Conservation (phyloP, 1,140 invertebrate species). For the Neoseiulus cucumeris region DNA sequence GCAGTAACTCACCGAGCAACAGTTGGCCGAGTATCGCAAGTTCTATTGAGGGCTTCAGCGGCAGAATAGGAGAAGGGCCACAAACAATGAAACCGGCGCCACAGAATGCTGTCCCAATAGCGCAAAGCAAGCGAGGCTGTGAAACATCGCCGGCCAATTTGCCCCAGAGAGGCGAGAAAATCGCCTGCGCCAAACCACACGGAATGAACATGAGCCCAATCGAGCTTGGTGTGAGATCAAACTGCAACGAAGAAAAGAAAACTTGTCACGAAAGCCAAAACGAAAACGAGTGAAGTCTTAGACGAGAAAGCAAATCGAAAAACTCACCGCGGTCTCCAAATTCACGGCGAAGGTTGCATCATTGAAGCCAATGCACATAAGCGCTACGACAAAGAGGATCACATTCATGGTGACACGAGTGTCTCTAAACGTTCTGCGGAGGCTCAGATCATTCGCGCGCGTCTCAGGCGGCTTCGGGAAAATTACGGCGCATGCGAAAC, state of each 20-base stretch:
- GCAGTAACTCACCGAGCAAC: not conserved
- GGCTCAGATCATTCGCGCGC: not conserved
- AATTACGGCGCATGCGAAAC: not conserved
- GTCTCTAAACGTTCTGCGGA: not conserved
- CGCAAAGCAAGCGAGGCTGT: not conserved
- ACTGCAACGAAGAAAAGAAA: not conserved
- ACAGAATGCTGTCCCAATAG: not conserved
- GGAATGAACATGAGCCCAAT: constrained; percentile 4
- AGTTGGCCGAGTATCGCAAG: not conserved
- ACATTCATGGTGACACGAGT: not conserved
- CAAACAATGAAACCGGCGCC: not conserved
- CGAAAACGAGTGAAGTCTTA: too few species aligned
- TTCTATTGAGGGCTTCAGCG: not conserved
- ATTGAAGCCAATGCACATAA: constrained; percentile 3
- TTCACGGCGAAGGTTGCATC: not conserved
- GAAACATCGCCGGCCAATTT: not conserved
- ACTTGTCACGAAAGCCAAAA: too few species aligned
- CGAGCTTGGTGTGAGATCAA: not conserved
- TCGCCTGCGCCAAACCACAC: not conserved
- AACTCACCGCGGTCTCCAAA: not conserved
- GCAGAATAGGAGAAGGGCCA: not conserved
- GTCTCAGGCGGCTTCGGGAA: not conserved
- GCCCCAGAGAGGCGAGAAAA: not conserved
- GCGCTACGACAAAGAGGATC: not conserved
- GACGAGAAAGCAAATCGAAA: too few species aligned